Percentiles rank a stretch among this genome's conserved stretches.
phyloP scores from a whole-genome alignment of 1,140 invertebrate species.

The Matsumurasca onukii region DNA sequence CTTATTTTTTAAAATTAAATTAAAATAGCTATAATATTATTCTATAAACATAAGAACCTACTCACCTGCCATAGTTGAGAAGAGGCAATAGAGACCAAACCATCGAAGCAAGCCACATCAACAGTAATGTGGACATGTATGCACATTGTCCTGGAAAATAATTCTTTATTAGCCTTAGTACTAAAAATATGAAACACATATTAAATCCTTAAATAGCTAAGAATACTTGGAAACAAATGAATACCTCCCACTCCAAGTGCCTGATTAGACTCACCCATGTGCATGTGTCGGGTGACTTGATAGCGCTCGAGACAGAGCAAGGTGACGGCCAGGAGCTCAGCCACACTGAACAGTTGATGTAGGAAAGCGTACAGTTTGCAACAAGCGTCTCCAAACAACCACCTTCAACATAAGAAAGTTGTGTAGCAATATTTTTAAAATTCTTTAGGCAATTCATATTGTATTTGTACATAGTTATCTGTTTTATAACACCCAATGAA shows the following conservation, averaged over 20 bases:
- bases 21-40: no score
- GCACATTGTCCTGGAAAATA: conserved; percentile 16
- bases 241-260: no score
- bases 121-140: conserved; percentile 48
- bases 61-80: conserved; percentile 49
- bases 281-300: conserved; percentile 45
- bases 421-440: no score
- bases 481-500: no score
- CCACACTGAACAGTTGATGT: conserved; percentile 54
- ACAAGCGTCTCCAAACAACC: conserved; percentile 52
- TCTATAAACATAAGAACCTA: no score
- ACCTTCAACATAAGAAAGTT: conserved; percentile 52
- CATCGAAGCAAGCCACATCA: conserved; percentile 48
- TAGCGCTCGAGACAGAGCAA: conserved; percentile 52
- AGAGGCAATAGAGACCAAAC: conserved; percentile 51
- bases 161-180: neutral
- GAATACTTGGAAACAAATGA: neutral
- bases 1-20: no score
- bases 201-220: neutral
- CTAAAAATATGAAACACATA: neutral
- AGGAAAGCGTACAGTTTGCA: conserved; percentile 55
- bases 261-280: conserved; percentile 26
- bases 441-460: no score
- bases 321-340: conserved; percentile 52
- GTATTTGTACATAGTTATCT: no score